Evolutionary conservation across 2,113 vertebrate genomes (phyloP).

Genomic region (Trachemys scripta): DNA sequence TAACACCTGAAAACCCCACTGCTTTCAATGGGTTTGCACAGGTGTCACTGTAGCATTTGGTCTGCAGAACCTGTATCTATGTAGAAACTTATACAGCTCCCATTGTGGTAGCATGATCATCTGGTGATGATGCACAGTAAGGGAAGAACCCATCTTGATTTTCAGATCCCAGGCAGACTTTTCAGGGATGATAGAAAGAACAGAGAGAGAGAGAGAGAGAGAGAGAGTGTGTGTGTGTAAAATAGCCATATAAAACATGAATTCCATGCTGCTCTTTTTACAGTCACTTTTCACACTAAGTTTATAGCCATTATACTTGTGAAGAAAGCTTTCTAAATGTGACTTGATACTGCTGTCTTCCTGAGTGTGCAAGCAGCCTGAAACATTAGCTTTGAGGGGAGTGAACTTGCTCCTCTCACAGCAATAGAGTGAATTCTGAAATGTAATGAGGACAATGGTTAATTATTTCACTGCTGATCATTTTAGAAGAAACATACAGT

Average conservation of each 20-base stretch:
- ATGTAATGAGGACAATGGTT: not conserved
- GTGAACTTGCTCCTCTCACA: not conserved
- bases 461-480: not conserved
- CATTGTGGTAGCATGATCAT: not conserved
- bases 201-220: too few species aligned
- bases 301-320: not conserved
- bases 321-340: not conserved
- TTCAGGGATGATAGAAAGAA: not conserved
- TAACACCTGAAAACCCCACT: not conserved
- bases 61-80: not conserved
- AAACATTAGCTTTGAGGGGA: accelerated
- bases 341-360: accelerated
- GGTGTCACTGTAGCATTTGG: not conserved
- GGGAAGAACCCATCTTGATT: not conserved
- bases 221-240: not conserved
- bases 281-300: not conserved
- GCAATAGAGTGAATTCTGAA: not conserved
- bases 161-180: not conserved
- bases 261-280: not conserved
- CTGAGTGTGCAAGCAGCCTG: not conserved
- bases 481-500: not conserved
- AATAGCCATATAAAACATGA: not conserved
- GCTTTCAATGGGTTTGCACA: not conserved
- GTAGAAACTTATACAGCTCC: not conserved
- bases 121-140: not conserved